These are phyloP conservation scores for Scaptomyza cyrtandrae DNA, from an alignment of 2,888 invertebrate species.

Conservation along the genomic window DNA sequence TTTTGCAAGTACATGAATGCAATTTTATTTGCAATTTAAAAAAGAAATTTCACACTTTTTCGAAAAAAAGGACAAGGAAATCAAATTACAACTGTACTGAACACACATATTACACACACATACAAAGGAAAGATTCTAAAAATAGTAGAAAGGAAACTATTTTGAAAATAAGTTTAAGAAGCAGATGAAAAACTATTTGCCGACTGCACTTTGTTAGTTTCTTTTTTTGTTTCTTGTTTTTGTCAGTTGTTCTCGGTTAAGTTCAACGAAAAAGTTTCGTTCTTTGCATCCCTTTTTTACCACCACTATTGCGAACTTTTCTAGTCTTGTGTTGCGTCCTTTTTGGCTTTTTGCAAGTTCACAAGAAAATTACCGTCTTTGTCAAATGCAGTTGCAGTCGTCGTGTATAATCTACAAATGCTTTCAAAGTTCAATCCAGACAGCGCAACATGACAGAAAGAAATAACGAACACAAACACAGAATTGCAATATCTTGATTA, in stretches of 20 bases:
- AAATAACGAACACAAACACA: slow-evolving; percentile 5
- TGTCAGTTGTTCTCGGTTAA: slow-evolving; percentile 64
- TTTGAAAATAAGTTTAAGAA: not conserved
- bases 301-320: too few relatives aligned
- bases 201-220: slow-evolving; percentile 71
- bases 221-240: slow-evolving; percentile 13
- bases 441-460: slow-evolving; percentile 21
- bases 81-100: slow-evolving; percentile 40
- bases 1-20: not conserved
- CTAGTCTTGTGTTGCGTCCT: not conserved
- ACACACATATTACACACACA: slow-evolving; percentile 12
- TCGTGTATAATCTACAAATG: slow-evolving; percentile 48
- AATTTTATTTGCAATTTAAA: slow-evolving; percentile 41
- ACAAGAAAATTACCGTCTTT: slow-evolving; percentile 66
- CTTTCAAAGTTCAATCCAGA: slow-evolving; percentile 55
- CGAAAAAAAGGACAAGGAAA: slow-evolving; percentile 14
- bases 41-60: slow-evolving; percentile 30
- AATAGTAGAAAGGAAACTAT: slow-evolving; percentile 18
- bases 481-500: slow-evolving; percentile 7
- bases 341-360: slow-evolving; percentile 24
- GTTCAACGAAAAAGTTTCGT: slow-evolving; percentile 56
- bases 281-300: not conserved
- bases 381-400: slow-evolving; percentile 66
- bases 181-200: slow-evolving; percentile 37
- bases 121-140: slow-evolving; percentile 25